Evolutionary conservation across 2,888 invertebrate species (phyloP).

Genomic region (Clepsis dumicolana): DNA sequence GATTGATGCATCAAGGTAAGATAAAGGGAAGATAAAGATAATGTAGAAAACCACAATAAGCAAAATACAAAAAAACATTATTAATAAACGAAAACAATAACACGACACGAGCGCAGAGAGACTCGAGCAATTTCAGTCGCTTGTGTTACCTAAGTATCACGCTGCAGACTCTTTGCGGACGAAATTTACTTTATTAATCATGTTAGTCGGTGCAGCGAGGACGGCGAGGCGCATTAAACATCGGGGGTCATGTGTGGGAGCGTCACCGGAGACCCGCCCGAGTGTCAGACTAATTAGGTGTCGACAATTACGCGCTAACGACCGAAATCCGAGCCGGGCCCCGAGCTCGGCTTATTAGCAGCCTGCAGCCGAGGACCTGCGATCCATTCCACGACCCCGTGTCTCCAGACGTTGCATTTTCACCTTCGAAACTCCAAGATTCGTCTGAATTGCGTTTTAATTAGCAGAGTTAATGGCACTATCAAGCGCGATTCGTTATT

Average conservation of each 20-base stretch:
- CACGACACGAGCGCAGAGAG: background rate
- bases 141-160: constrained; percentile 13
- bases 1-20: too few relatives aligned
- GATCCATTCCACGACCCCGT: constrained; percentile 55
- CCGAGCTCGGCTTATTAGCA: constrained; percentile 73
- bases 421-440: constrained; percentile 11
- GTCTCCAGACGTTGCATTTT: constrained; percentile 45
- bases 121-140: background rate
- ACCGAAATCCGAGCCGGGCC: constrained; percentile 72
- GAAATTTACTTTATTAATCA: constrained; percentile 36
- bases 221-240: constrained; percentile 58
- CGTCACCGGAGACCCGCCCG: constrained; percentile 68
- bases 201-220: constrained; percentile 33
- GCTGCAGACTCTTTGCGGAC: constrained; percentile 6
- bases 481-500: background rate
- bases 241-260: constrained; percentile 77
- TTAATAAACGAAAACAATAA: background rate
- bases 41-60: background rate
- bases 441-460: background rate
- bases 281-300: constrained; percentile 76
- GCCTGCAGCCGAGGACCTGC: constrained; percentile 48
- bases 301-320: constrained; percentile 81
- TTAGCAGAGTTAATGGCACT: background rate
- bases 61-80: background rate
- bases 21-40: too few relatives aligned